These are phyloP conservation scores for Parazoanthus darwini DNA, from an alignment of 92 coral and sea anemone genomes.

Conservation along the genomic window DNA sequence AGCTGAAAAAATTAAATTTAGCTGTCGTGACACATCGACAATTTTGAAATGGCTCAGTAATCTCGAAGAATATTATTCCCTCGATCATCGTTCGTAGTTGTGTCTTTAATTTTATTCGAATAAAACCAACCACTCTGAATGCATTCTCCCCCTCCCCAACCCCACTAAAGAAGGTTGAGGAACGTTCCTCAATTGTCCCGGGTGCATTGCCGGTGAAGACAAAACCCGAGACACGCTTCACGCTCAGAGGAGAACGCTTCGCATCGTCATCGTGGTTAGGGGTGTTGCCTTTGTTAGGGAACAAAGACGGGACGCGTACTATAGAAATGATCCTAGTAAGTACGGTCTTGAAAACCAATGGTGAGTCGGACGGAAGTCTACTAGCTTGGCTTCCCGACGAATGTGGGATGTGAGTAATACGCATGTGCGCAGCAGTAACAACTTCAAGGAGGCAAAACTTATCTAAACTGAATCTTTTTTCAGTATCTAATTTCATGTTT, in stretches of 20 bases:
- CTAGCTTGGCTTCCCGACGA: background rate
- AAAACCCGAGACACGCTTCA: constrained; percentile 75
- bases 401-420: background rate
- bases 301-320: constrained; percentile 95
- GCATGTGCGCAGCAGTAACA: constrained; percentile 3
- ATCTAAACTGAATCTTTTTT: background rate
- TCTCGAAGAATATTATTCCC: too few species aligned
- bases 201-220: constrained; percentile 66
- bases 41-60: too few species aligned
- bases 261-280: constrained; percentile 82
- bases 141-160: constrained; percentile 75
- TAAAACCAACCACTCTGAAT: constrained; percentile 55
- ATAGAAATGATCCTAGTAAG: constrained; percentile 84
- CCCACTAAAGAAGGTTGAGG: constrained; percentile 55
- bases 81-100: too few species aligned
- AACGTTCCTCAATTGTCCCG: constrained; percentile 79
- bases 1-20: too few species aligned
- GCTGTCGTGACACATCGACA: too few species aligned
- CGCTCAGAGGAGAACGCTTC: constrained; percentile 83
- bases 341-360: background rate
- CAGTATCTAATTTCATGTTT: background rate
- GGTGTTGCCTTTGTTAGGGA: constrained; percentile 69
- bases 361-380: background rate
- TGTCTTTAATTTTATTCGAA: too few species aligned
- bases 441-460: background rate